Base-by-base conservation (phyloP, 2,113 vertebrate genomes). In the Shinisaurus crocodilurus region DNA sequence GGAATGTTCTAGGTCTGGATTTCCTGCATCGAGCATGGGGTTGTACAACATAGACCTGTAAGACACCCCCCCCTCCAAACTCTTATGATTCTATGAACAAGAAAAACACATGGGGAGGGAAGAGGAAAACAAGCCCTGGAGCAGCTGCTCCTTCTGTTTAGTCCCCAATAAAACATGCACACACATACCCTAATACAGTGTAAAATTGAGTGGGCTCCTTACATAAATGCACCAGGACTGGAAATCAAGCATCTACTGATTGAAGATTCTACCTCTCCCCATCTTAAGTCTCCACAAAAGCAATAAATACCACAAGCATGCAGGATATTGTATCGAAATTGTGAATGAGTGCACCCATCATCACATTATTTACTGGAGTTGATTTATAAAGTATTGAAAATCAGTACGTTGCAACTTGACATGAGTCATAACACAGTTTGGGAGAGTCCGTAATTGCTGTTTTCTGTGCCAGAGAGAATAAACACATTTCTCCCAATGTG, bases 171-270 rank as follows among this genome's bases (percentile, higher is more conserved):
- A n/a, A 15, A 8, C n/a, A 34, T 6, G 6, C 69, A 18, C n/a
- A 20, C 63, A 16, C 29, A 15, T 20, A 18, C 82, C 93, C 92
- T 75, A 93, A 82, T 93, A 75, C n/a, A 57, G 74, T 91, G 87
- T 92, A 93, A 93, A 95, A 93, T 29, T 87, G 89, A 93, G 77
- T 92, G 87, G 93, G 90, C 93, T 93, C 89, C 90, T 94, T 92
- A 94, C 60, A 85, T 84, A 92, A 92, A 95, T 48, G 84, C 88
- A 93, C 86, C 0, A 0, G 23, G 88, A 40, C n/a, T 92, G 88
- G 94, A 92, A 94, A 90, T 82, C 82, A 74, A 82, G 45, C 85
- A 95, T 88, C 90, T 92, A 94, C 63, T 92, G 94, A 74, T 57
- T 87, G 84, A 94, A 69, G 50, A 45, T 67, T 67, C 65, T 72